A percentile compares a stretch with the other conserved stretches of the same genome.
phyloP scores from a whole-genome alignment of 2,888 invertebrate genomes.

The Danaus chrysippus region DNA sequence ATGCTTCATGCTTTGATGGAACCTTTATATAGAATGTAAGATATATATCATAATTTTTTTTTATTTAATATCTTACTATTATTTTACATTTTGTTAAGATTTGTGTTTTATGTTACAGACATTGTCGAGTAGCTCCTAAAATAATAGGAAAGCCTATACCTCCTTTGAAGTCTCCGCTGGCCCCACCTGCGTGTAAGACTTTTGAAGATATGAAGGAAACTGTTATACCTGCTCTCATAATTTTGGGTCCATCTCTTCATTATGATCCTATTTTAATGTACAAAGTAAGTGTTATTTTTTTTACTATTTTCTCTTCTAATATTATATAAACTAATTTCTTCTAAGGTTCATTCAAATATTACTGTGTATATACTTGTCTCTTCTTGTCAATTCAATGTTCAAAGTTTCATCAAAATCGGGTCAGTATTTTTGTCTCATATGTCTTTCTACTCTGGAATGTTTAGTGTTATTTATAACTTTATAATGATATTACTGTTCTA shows the following conservation, averaged over 20 bases:
- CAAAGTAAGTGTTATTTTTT: conserved; percentile 80
- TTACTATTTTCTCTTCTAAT: too few relatives aligned
- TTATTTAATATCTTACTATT: neutral
- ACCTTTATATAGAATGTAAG: conserved; percentile 88
- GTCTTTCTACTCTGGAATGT: neutral
- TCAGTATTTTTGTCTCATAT: too few relatives aligned
- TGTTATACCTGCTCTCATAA: conserved; percentile 91
- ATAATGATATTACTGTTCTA: conserved; percentile 33
- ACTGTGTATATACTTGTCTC: too few relatives aligned
- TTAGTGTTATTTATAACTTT: neutral
- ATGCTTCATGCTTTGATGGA: conserved; percentile 92
- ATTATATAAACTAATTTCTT: too few relatives aligned
- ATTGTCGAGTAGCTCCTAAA: conserved; percentile 86
- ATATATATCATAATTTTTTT: neutral
- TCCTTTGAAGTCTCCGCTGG: conserved; percentile 74
- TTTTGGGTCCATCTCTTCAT: conserved; percentile 92
- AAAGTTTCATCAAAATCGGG: too few relatives aligned
- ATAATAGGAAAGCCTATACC: conserved; percentile 80
- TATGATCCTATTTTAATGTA: conserved; percentile 93
- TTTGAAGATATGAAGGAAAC: conserved; percentile 86
- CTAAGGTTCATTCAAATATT: too few relatives aligned
- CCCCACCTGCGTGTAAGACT: conserved; percentile 83
- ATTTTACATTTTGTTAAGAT: neutral
- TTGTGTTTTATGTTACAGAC: conserved; percentile 62
- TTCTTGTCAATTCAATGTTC: too few relatives aligned